Evolutionary conservation across 2,113 vertebrate species (phyloP).

Genomic region (Pseudopodoces humilis): DNA sequence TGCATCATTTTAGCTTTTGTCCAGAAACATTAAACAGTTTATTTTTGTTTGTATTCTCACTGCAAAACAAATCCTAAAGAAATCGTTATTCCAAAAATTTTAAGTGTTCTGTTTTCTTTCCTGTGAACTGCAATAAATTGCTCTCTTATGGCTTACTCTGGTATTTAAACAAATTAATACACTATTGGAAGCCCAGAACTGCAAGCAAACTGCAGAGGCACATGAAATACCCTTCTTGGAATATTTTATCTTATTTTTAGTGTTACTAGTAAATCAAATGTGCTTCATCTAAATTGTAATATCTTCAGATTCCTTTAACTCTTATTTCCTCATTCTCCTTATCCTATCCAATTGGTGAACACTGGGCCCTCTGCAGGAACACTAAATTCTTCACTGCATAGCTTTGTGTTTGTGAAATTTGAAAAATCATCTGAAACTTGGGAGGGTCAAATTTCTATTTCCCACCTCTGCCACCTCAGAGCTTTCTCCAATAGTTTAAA

Average conservation of each 20-base stretch:
- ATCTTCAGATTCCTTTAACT: not conserved
- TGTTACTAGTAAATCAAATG: not conserved
- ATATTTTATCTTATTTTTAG: not conserved
- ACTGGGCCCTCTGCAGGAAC: not conserved
- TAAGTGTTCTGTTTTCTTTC: not conserved
- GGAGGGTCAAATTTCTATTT: not conserved
- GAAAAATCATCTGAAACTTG: not conserved
- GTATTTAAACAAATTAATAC: not conserved
- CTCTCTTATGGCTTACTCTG: not conserved
- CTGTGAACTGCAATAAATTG: not conserved
- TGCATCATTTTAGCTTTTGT: not conserved
- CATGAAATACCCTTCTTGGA: not conserved
- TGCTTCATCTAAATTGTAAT: not conserved
- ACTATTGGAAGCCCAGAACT: not conserved
- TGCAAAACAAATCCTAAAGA: not conserved
- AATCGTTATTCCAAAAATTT: not conserved
- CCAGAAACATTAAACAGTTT: not conserved
- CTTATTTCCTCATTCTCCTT: not conserved
- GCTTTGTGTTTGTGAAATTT: not conserved
- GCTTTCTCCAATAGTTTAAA: not conserved
- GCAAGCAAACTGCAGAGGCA: not conserved
- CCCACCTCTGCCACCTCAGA: not conserved
- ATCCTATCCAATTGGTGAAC: not conserved
- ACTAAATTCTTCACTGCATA: not conserved
- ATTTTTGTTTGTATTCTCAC: not conserved